Base-by-base conservation (phyloP, 2,888 invertebrate species). In the Drosophila paracracens region DNA sequence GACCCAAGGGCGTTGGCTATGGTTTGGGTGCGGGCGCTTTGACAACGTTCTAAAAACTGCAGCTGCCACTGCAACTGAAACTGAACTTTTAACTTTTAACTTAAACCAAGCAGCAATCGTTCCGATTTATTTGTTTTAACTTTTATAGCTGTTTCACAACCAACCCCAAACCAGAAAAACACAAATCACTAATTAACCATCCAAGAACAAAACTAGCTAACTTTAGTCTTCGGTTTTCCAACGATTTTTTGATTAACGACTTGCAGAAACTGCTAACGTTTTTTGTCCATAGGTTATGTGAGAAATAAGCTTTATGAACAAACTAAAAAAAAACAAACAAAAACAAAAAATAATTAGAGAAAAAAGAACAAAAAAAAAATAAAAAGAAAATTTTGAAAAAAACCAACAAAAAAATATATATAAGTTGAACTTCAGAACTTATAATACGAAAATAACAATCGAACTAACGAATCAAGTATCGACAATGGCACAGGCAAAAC, bases 11-110 rank as follows among this genome's bases (percentile, higher is more conserved):
- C 83, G 97, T 97, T 90, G 98, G 98, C 80, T 98, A 96, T 92
- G 98, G 98, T 83, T 94, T 98, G 94, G 98, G 98, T 89, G 98
- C 98, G 93, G 98, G 98, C 93, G 96, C 97, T 92, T 95, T 97
- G 89, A 96, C 97, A 91, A 97, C 97, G 96, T 96, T 97, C 93
- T 97, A 96, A 95, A 96, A 94, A 63, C 57, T n/a, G 7, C 48
- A 77, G 13, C 2, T 38, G 18, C 38, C 18, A 7, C 36, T 36
- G 95, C 96, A 46, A 27, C 21, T 46, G 95, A 96, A 94, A 63
- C 57, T 27, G 4, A 58, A 75, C n/a, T 74, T 46, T 25, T 61
- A 60, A 46, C 31, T 48, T 48, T 40, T 43, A 59, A 46, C 38
- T 25, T 33, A 48, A 70, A 67, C 27, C 54, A 31, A 65, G 25